These are phyloP conservation scores for Drosophila navojoa DNA, from an alignment of 1,140 invertebrate genomes.

Conservation along the genomic window DNA sequence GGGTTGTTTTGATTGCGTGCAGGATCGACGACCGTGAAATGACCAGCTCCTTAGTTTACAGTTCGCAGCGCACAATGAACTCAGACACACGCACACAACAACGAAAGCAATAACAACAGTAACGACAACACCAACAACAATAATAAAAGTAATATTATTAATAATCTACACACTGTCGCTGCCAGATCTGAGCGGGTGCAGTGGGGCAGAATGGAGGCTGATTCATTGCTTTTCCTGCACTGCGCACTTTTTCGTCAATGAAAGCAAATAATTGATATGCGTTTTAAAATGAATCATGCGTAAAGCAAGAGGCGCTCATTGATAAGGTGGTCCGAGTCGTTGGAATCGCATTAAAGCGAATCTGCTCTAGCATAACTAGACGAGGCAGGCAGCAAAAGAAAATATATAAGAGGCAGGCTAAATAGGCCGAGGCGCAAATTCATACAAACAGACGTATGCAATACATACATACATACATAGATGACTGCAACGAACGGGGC, in stretches of 20 bases:
- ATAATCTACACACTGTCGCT: conserved; percentile 30
- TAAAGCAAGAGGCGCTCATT: conserved; percentile 31
- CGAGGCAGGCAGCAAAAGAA: neutral
- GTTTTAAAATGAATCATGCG: conserved; percentile 74
- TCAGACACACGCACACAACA: conserved; percentile 48
- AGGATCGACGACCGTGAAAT: conserved; percentile 82
- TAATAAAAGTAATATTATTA: conserved; percentile 8
- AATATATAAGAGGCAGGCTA: conserved; percentile 5
- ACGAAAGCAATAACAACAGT: conserved; percentile 30
- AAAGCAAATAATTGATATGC: conserved; percentile 73
- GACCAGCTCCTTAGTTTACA: conserved; percentile 29
- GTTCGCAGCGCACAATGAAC: conserved; percentile 76
- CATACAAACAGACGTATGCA: neutral
- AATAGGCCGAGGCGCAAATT: conserved; percentile 60
- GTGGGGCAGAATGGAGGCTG: conserved; percentile 15
- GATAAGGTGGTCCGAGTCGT: conserved; percentile 46
- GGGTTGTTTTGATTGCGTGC: conserved; percentile 66
- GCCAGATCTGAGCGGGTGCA: neutral
- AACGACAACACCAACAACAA: conserved; percentile 34
- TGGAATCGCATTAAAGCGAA: conserved; percentile 13
- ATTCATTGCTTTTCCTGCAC: conserved; percentile 57
- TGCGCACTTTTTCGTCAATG: conserved; percentile 74
- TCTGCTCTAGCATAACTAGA: neutral
- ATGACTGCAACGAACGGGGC: conserved; percentile 16
- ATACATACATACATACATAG: neutral